phyloP scores from a whole-genome alignment of 2,888 invertebrate genomes.

The Allophyes oxyacanthae region DNA sequence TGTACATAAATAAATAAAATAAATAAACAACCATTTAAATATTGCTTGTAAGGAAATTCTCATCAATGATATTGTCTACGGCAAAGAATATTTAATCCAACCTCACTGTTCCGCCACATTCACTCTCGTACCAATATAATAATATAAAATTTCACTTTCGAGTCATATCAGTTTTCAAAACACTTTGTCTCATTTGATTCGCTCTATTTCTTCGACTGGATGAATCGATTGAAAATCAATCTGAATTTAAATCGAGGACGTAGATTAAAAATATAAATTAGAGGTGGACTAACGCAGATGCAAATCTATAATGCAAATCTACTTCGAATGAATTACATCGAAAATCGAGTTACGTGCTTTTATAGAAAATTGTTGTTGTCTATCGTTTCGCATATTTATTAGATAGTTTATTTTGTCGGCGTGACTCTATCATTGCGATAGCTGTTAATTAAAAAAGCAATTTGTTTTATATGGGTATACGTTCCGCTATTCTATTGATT shows the following conservation, averaged over 20 bases:
- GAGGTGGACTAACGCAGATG: constrained; percentile 26
- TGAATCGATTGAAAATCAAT: constrained; percentile 41
- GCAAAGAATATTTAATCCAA: constrained; percentile 14
- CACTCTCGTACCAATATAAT: constrained; percentile 13
- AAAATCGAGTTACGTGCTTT: constrained; percentile 18
- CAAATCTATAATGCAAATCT: constrained; percentile 31
- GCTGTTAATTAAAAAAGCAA: constrained; percentile 37
- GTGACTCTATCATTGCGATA: constrained; percentile 21
- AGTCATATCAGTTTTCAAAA: constrained; percentile 40
- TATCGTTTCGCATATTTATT: constrained; percentile 15
- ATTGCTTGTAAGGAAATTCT: too few species aligned
- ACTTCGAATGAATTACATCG: constrained; percentile 18
- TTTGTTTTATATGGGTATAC: constrained; percentile 15
- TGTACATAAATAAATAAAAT: too few species aligned
- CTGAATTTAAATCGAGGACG: constrained; percentile 25
- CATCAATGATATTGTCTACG: not conserved
- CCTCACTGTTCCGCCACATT: not conserved
- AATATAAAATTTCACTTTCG: constrained; percentile 45
- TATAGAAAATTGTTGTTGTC: constrained; percentile 8
- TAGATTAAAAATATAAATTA: constrained; percentile 42
- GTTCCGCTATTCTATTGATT: constrained; percentile 29
- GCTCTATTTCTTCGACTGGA: constrained; percentile 45
- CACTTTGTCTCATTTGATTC: constrained; percentile 37
- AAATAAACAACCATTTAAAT: too few species aligned
- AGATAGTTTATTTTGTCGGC: constrained; percentile 16